phyloP scores from a whole-genome alignment of 2,797 vertebrate species.

The Petrocephalus sullivani region DNA sequence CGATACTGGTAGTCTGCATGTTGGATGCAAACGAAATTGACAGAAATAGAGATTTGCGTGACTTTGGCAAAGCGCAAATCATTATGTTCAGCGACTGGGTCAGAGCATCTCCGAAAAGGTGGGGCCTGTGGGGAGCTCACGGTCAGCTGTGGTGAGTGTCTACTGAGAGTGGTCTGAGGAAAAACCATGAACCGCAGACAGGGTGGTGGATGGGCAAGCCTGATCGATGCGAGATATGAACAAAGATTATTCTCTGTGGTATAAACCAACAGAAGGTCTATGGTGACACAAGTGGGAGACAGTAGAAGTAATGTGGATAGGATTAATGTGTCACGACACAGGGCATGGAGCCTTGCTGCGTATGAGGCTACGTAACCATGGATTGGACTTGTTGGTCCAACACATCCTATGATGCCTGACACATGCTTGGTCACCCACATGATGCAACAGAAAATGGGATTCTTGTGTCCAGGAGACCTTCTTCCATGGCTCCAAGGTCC shows the following conservation, averaged over 20 bases:
- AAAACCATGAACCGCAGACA: not conserved
- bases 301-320: not conserved
- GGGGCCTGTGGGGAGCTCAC: too few species aligned
- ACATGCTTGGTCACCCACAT: not conserved
- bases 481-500: not conserved
- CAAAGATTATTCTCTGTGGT: not conserved
- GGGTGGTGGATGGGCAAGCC: not conserved
- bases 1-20: not conserved
- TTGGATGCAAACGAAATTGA: not conserved
- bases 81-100: too few species aligned
- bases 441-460: not conserved
- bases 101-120: too few species aligned
- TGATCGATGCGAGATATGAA: not conserved
- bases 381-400: not conserved
- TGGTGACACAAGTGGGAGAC: not conserved
- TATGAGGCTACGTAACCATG: not conserved
- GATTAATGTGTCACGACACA: not conserved
- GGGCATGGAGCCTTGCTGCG: not conserved
- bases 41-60: not conserved
- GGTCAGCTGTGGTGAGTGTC: not conserved
- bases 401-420: not conserved
- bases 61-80: too few species aligned
- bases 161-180: not conserved
- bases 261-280: not conserved
- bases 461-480: not conserved